phyloP scores from a whole-genome alignment of 2,113 vertebrate species.

The Trichechus manatus region DNA sequence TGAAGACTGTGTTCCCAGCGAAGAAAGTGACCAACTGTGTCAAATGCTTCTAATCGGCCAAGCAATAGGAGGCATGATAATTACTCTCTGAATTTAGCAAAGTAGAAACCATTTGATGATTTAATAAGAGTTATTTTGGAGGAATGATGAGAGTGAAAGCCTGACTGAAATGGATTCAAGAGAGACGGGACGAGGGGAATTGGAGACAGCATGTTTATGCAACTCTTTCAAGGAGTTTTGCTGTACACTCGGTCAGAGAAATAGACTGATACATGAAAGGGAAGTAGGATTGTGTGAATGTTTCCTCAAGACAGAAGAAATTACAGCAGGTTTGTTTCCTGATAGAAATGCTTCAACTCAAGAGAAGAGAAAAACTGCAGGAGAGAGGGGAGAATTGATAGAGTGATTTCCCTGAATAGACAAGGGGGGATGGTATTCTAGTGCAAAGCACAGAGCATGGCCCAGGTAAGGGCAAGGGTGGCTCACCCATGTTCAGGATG shows the following conservation, averaged over 20 bases:
- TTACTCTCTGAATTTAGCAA: not conserved
- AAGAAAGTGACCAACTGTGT: fast-evolving
- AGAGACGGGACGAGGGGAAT: not conserved
- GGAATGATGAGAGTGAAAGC: not conserved
- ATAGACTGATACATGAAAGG: not conserved
- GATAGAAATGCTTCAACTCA: not conserved
- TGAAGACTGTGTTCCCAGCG: too few species aligned
- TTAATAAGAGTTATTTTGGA: not conserved
- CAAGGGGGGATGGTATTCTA: not conserved
- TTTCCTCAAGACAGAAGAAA: not conserved
- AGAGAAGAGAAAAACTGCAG: not conserved
- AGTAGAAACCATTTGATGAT: too few species aligned
- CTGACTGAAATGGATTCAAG: not conserved
- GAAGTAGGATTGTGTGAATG: not conserved
- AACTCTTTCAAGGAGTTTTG: not conserved
- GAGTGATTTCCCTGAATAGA: not conserved
- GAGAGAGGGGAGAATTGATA: not conserved
- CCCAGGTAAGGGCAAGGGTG: not conserved
- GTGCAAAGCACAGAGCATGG: not conserved
- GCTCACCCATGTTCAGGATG: not conserved
- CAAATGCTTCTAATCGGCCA: not conserved
- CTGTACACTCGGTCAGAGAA: not conserved
- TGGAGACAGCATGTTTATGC: not conserved
- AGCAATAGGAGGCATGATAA: not conserved
- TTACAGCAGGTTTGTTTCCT: not conserved